Conservation (phyloP, 2,797 vertebrate species). For the Crax fasciolata region DNA sequence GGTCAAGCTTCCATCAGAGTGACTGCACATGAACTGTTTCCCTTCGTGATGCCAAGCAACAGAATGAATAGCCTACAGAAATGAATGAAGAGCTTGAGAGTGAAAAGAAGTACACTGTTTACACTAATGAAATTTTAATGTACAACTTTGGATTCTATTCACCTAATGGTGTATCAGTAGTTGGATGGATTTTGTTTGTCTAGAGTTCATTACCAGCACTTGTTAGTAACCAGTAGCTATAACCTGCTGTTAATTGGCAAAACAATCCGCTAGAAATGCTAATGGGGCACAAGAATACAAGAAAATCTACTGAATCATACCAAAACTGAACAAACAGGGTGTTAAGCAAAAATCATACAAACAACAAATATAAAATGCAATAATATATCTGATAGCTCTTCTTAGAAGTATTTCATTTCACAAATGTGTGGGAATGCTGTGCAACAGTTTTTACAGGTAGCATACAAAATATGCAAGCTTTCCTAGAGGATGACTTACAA, state of each 20-base stretch:
- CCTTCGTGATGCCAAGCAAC: constrained; percentile 98
- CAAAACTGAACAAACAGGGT: neutral
- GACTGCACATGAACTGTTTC: constrained; percentile 99
- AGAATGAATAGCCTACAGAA: constrained; percentile 94
- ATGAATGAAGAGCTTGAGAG: constrained; percentile 2
- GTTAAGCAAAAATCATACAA: neutral
- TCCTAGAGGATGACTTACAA: neutral
- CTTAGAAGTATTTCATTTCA: neutral
- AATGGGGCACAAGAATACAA: neutral
- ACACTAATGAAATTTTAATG: neutral
- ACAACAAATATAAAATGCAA: neutral
- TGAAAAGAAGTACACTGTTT: neutral
- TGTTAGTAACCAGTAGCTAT: neutral
- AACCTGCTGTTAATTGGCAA: neutral
- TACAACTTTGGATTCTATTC: neutral
- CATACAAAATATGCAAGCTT: neutral
- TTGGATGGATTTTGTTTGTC: neutral
- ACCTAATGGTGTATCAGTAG: neutral
- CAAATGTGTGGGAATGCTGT: neutral
- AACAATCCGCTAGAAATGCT: neutral
- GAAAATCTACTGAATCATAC: neutral
- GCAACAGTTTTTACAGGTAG: neutral
- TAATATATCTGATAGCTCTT: neutral
- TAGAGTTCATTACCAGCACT: neutral
- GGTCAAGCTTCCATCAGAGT: constrained; percentile 97